Conservation (phyloP, 2,797 vertebrate genomes). For the Prunella strophiata region DNA sequence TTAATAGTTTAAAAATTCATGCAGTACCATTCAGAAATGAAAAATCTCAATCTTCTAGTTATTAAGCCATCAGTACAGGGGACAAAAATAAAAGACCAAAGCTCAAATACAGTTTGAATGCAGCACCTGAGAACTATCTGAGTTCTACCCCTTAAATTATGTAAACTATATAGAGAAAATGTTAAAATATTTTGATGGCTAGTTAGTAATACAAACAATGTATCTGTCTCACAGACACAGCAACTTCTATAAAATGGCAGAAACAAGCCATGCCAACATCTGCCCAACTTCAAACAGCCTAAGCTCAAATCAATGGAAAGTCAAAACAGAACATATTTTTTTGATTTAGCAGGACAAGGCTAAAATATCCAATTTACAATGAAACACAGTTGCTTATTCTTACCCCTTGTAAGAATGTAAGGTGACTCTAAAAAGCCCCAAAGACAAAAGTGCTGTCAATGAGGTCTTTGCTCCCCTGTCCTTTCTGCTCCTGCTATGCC, state of each 20-base stretch:
- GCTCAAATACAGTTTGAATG: neutral
- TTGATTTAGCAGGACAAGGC: neutral
- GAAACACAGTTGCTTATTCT: neutral
- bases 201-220: neutral
- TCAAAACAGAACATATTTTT: neutral
- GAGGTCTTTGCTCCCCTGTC: neutral
- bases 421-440: neutral
- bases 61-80: neutral
- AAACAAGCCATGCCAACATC: neutral
- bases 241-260: neutral
- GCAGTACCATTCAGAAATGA: neutral
- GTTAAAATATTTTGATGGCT: neutral
- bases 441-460: neutral
- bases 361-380: neutral
- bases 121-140: neutral
- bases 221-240: neutral
- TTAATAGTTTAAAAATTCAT: neutral
- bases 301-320: neutral
- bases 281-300: neutral
- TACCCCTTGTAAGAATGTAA: neutral
- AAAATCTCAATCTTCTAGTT: neutral
- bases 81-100: neutral
- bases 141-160: neutral
- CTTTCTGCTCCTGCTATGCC: neutral
- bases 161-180: neutral